phyloP scores from a whole-genome alignment of 2,888 invertebrate genomes.

The Cyrtodaria siliqua region DNA sequence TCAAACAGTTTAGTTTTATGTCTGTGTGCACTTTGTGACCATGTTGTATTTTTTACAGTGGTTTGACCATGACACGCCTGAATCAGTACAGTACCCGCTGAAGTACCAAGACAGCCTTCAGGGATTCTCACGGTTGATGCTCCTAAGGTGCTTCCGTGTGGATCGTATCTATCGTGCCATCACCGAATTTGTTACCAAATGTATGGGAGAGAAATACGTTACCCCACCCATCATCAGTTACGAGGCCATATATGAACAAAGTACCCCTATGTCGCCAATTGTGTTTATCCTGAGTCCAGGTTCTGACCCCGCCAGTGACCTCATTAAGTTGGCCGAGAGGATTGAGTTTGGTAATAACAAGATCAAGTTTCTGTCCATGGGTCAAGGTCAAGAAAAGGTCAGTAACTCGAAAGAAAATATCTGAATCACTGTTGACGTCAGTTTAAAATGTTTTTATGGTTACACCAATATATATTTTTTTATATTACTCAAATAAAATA shows the following conservation, averaged over 20 bases:
- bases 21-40: no score
- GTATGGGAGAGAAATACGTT: slow-evolving; percentile 95
- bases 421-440: no score
- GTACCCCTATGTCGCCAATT: slow-evolving; percentile 89
- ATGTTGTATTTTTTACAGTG: no score
- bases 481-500: no score
- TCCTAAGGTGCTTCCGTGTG: slow-evolving; percentile 95
- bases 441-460: no score
- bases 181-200: slow-evolving; percentile 92
- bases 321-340: slow-evolving; percentile 86
- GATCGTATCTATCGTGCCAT: slow-evolving; percentile 96
- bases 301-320: slow-evolving; percentile 86
- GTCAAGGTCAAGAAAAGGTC: slow-evolving; percentile 86
- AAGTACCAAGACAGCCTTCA: slow-evolving; percentile 89
- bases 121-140: slow-evolving; percentile 91
- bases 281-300: slow-evolving; percentile 87
- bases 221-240: slow-evolving; percentile 95
- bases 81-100: slow-evolving; percentile 90
- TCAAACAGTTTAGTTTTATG: no score
- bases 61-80: slow-evolving; percentile 94
- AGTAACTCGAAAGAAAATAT: no score
- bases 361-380: slow-evolving; percentile 86
- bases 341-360: slow-evolving; percentile 85
- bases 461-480: no score
- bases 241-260: slow-evolving; percentile 94